A percentile compares a stretch with the other conserved stretches of the same genome.
phyloP scores from a whole-genome alignment of 2,113 vertebrate genomes.

The Dryoscopus gambensis region DNA sequence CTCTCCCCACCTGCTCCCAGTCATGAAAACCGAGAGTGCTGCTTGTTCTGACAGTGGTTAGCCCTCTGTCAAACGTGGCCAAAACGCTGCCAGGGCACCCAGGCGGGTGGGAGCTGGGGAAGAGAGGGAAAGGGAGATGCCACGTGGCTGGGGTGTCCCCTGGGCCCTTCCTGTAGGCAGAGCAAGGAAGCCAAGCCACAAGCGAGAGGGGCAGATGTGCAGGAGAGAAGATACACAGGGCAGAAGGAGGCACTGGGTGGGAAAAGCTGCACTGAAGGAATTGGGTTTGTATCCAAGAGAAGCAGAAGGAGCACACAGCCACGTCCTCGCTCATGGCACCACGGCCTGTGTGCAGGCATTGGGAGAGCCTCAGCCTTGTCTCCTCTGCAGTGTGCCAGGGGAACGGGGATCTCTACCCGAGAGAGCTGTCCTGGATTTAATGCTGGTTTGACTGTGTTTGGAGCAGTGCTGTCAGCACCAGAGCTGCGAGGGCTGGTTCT shows the following conservation, averaged over 20 bases:
- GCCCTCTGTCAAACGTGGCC: background rate
- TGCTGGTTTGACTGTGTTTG: background rate
- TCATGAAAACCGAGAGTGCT: background rate
- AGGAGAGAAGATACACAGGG: background rate
- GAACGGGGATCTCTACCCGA: background rate
- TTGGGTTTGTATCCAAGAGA: fast-evolving
- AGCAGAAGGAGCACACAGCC: background rate
- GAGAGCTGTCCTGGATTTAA: background rate
- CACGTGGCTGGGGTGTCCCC: fast-evolving
- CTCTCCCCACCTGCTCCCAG: background rate
- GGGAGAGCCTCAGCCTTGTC: fast-evolving
- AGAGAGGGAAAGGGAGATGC: background rate
- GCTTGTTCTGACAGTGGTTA: background rate
- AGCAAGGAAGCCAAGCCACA: background rate
- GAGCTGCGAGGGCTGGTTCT: background rate
- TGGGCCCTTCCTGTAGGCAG: background rate
- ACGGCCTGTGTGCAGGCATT: fast-evolving
- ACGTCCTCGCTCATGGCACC: background rate
- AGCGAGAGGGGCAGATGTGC: background rate
- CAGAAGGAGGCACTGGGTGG: background rate
- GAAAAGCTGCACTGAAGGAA: background rate
- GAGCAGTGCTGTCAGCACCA: background rate
- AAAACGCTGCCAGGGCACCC: background rate
- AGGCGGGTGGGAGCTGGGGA: background rate
- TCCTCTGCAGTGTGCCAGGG: fast-evolving